Evolutionary conservation across 1,140 invertebrate species (phyloP), one percentile per base, ranked within the genome.

Genomic region (Gonioctena quinquepunctata): DNA sequence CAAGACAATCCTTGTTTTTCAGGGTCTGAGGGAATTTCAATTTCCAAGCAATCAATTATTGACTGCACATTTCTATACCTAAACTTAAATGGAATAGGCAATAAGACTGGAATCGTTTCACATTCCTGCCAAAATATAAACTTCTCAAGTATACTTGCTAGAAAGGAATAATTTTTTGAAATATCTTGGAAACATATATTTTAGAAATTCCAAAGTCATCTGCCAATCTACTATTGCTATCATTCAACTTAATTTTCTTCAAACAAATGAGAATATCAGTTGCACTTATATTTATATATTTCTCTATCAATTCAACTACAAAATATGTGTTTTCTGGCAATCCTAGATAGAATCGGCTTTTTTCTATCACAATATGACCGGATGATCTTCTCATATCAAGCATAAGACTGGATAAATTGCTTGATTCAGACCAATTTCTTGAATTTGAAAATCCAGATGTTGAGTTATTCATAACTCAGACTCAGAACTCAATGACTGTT

Each of bases 1-100:
- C 66, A 67, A 13, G 56, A 18, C 26, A 59, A 48, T n/a, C 21
- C n/a, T 59, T 67, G 52, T 22, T n/a, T 6, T 19, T 49, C n/a
- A 8, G 66, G 25, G 18, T 67, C 49, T n/a, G 5, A 23, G 1
- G 66, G 66, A 19, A 67, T 67, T 33, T 8, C 6, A n/a, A n/a
- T n/a, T n/a, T n/a, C n/a, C 13, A 67, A 67, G 66, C 66, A 67
- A 28, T 60, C 50, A 18, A 33, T 67, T 16, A 67, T 67, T 0
- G 22, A 60, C 33, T 52, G 33, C 13, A 48, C 62, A 50, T 64
- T 64, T n/a, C n/a, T n/a, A n/a, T n/a, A n/a, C n/a, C n/a, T n/a
- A n/a, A n/a, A n/a, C n/a, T n/a, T n/a, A n/a, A n/a, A n/a, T n/a
- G n/a, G n/a, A n/a, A 64, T 64, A 22, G 49, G 62, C 13, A 61